Base-by-base conservation (phyloP, 2,797 vertebrate species). In the Sorex maritimensis region DNA sequence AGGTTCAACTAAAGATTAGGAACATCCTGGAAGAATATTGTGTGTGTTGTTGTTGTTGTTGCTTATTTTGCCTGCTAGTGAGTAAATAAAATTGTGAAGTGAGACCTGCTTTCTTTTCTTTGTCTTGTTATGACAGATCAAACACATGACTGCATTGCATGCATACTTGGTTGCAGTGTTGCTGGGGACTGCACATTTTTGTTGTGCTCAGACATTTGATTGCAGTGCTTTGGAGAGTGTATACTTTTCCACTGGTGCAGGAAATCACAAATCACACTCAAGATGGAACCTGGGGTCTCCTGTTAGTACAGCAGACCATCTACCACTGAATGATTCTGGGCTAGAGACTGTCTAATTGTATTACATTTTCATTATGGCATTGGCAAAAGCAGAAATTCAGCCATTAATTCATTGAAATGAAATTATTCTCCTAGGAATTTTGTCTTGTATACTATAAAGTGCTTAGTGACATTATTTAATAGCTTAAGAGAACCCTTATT, bases 381-480 rank as follows among this genome's bases (percentile, higher is more conserved):
- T 9, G 91, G 91, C 12, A 96, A 93, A 97, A 96, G 68, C 8
- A 81, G 84, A 86, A 95, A 89, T 78, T 55, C 58, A 95, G 78
- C 86, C 80, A 88, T 91, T 81, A 94, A 95, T 96, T 94, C 41
- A 73, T 95, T 92, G 63, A 96, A 94, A 94, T 89, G 26, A 94
- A 92, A 94, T 97, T 94, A 96, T 97, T 97, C 83, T 87, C 75
- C 72, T 89, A 26, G 94, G 24, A 89, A 49, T 38, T 94, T 97
- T 97, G 81, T 96, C 97, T 97, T 79, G 86, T 90, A 2, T 74
- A 71, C 26, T 90, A 24, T 74, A 85, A 88, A 92, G 72, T 74
- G 82, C 38, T 55, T 96, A 96, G 75, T 96, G 81, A 86, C 0
- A 78, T 44, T 92, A 78, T 44, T 92, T 86, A 80, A 49, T 38